Evolutionary conservation across 2,797 vertebrate species (phyloP).

Genomic region (Molossus molossus): DNA sequence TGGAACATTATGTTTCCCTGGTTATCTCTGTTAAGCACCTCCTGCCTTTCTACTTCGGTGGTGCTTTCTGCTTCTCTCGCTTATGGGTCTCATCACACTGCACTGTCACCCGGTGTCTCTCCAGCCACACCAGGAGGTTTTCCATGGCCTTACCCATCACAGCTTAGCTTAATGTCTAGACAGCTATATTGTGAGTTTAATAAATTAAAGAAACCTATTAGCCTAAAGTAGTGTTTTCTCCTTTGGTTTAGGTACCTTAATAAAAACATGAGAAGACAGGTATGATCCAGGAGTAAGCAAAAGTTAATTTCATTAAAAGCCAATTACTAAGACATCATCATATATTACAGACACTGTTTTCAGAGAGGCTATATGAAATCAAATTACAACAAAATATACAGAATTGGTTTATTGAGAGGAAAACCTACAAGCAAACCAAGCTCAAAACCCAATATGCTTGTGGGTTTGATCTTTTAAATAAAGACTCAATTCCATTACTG

Average conservation of each 20-base stretch:
- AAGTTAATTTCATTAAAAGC: slow-evolving; percentile 42
- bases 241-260: not conserved
- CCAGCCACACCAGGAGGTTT: not conserved
- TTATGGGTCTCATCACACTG: not conserved
- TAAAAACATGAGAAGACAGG: slow-evolving; percentile 53
- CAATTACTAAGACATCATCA: not conserved
- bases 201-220: slow-evolving; percentile 41
- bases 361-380: not conserved
- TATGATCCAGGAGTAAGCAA: slow-evolving; percentile 22
- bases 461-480: slow-evolving; percentile 32
- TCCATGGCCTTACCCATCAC: not conserved
- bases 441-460: slow-evolving; percentile 36
- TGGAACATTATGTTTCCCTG: not conserved
- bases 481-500: slow-evolving; percentile 26
- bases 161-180: not conserved
- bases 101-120: not conserved
- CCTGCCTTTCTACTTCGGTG: not conserved
- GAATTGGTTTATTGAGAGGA: not conserved
- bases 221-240: slow-evolving; percentile 30
- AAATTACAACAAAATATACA: not conserved
- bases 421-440: slow-evolving; percentile 10
- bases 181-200: not conserved
- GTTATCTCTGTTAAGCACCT: not conserved
- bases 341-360: not conserved
- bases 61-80: not conserved